Base-by-base conservation (phyloP, 1,140 invertebrate genomes). In the Drosophila dunni region DNA sequence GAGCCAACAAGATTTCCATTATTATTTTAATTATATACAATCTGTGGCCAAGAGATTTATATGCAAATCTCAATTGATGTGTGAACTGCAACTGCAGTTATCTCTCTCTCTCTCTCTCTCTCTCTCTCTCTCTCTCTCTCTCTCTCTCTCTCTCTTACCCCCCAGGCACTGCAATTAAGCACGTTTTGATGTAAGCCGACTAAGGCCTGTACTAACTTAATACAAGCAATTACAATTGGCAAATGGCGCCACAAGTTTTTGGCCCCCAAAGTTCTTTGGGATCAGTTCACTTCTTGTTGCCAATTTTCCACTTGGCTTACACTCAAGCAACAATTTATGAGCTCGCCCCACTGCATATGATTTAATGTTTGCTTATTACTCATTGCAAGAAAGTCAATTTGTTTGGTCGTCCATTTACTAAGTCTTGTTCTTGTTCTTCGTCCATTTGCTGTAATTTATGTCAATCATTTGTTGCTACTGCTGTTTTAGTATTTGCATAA, bases 31-130 rank as follows among this genome's bases (percentile, higher is more conserved):
- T 85, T 73, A 64, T 63, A 48, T 46, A 54, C 79, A 81, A 81
- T 86, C 75, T 69, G 63, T 11, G 11, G 64, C 70, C 69, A 71
- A 54, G 63, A 45, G 58, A 84, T 75, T 77, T 81, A 74, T 76
- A 86, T 85, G 82, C 82, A 86, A 86, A 85, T 85, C 65, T 48
- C 71, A 78, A 62, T 75, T 76, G 61, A 85, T 86, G 82, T 88
- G 82, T 82, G 79, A 85, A 85, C 85, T 85, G 70, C 75, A 46
- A 20, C 8, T 46, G 15, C 6, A 45, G 13, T 10, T 15, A 45
- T 13, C 42, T 45, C 42, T 3, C 11, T 45, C 13, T 45, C 15
- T 11, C 45, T 29, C 33, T 54, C 11, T 24, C 15, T 36, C 10
- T 45, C 5, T 33, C 10, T 34, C n/a, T 64, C 58, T 68, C 69